These are phyloP conservation scores for Patella caerulea DNA, from an alignment of 2,888 invertebrate genomes.

Conservation along the genomic window DNA sequence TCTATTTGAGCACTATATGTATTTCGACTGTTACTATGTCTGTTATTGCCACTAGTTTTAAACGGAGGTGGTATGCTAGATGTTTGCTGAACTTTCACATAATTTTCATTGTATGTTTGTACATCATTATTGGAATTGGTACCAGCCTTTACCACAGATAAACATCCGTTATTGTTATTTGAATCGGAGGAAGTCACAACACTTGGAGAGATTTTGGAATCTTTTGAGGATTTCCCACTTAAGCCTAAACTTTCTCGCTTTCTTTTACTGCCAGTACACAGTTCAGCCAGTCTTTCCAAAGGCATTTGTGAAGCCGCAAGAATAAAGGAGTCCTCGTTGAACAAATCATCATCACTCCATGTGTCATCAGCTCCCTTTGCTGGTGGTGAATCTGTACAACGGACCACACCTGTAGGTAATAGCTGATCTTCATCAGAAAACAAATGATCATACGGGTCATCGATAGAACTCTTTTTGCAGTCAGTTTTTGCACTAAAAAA, in stretches of 20 bases:
- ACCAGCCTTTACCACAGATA: not conserved
- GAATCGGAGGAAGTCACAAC: not conserved
- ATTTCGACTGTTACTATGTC: not conserved
- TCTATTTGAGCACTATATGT: not conserved
- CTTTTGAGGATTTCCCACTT: conserved; percentile 25
- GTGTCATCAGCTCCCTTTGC: conserved; percentile 19
- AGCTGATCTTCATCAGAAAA: not conserved
- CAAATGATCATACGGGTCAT: not conserved
- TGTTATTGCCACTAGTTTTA: not conserved
- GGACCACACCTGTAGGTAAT: not conserved
- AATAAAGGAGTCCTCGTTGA: conserved; percentile 53
- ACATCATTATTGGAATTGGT: not conserved
- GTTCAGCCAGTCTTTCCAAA: conserved; percentile 6
- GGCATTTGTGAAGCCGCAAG: conserved; percentile 52
- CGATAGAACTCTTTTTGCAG: not conserved
- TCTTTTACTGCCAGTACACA: conserved; percentile 18
- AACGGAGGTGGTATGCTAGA: not conserved
- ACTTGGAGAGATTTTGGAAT: conserved; percentile 8
- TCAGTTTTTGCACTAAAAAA: not conserved
- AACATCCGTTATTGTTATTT: not conserved
- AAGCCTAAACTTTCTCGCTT: conserved; percentile 15
- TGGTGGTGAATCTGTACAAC: not conserved
- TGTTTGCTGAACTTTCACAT: not conserved
- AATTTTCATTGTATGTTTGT: not conserved
- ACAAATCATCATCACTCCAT: conserved; percentile 59